These are phyloP conservation scores for Acanthopagrus latus DNA, from an alignment of 2,797 vertebrate species.

Conservation along the genomic window DNA sequence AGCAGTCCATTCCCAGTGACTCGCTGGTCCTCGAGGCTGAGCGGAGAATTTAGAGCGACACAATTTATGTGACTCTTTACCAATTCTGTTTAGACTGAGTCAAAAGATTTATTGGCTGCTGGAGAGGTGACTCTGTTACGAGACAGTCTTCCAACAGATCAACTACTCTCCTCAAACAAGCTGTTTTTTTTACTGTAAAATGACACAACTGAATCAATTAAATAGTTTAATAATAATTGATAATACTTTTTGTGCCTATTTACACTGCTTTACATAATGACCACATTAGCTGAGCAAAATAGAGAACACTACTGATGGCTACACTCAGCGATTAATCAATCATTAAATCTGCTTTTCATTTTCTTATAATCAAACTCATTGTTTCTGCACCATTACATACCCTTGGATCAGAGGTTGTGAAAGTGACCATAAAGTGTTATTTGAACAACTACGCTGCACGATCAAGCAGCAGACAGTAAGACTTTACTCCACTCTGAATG, in stretches of 20 bases:
- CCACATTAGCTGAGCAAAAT: no score
- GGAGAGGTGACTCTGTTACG: neutral
- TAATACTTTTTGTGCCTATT: no score
- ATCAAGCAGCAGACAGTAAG: neutral
- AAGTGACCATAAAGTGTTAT: neutral
- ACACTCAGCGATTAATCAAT: neutral
- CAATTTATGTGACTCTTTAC: neutral
- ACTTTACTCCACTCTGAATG: neutral
- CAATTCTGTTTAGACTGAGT: neutral
- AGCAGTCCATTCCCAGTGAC: constrained; percentile 83
- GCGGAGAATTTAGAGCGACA: neutral
- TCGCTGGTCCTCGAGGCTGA: constrained; percentile 89
- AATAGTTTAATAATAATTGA: no score
- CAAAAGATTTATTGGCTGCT: neutral
- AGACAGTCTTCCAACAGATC: neutral
- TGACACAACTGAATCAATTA: no score
- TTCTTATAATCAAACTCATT: neutral
- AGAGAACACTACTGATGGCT: no score
- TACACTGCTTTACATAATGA: no score
- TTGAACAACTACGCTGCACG: neutral
- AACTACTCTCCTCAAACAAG: neutral
- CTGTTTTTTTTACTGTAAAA: no score
- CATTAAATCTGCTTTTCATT: neutral
- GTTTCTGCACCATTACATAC: neutral
- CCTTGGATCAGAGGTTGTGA: neutral